Conservation (phyloP, 2,888 invertebrate genomes). For the Temnothorax ravouxi region DNA sequence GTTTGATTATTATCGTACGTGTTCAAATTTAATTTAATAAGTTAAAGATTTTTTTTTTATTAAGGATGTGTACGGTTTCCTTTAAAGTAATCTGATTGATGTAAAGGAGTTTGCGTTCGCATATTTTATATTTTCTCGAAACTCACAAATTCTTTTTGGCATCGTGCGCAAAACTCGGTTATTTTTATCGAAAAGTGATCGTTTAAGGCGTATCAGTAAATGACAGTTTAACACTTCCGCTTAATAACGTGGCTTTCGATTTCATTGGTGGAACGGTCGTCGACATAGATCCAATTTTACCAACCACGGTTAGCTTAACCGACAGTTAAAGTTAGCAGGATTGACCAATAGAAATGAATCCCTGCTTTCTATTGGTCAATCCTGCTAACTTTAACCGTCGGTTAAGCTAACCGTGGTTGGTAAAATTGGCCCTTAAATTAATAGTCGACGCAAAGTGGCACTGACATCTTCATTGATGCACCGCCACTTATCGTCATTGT, state of each 20-base stretch:
- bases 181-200: conserved; percentile 32
- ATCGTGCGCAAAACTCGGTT: conserved; percentile 1
- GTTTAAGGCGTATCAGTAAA: conserved; percentile 12
- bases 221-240: conserved; percentile 19
- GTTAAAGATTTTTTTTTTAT: neutral
- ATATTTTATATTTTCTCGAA: conserved; percentile 1
- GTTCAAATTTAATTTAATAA: neutral
- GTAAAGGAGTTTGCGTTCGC: neutral
- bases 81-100: neutral
- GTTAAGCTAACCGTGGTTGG: too few relatives aligned
- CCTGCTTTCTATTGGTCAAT: too few relatives aligned
- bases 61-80: neutral
- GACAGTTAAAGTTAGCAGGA: too few relatives aligned
- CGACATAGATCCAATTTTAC: too few relatives aligned
- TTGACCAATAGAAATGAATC: too few relatives aligned
- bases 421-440: too few relatives aligned
- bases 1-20: neutral
- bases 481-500: neutral
- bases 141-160: neutral
- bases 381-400: too few relatives aligned
- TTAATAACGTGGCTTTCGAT: conserved; percentile 34
- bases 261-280: conserved; percentile 27
- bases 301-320: too few relatives aligned
- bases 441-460: neutral
- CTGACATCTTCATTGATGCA: neutral